Base-by-base conservation (phyloP, 2,888 invertebrate genomes). In the Lepidochrysops patricia region DNA sequence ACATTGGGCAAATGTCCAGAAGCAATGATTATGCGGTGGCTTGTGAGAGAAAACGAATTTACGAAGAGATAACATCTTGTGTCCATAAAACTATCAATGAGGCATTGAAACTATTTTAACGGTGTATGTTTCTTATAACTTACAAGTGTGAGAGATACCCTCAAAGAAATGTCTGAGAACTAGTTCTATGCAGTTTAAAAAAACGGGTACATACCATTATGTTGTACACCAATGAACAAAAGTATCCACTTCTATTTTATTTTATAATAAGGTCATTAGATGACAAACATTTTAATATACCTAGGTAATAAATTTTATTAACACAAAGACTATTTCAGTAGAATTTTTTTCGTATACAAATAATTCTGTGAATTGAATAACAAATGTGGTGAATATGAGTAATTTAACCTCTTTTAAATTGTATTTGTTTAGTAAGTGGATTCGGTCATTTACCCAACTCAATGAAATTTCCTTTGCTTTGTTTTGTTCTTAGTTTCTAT, bases 1-100 rank as follows among this genome's bases (percentile, higher is more conserved):
- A 72, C 64, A 68, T 67, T 71, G 72, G 76, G 77, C 76, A 70
- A 48, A 29, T 37, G 66, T 74, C 77, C 76, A 76, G 70, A 32
- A 60, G 64, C 65, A 64, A 67, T 67, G 64, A 65, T 67, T 72
- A 68, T 70, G 68, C 64, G 69, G 62, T 63, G 66, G 63, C 68
- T 65, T 67, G 70, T 67, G 69, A 66, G 65, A 63, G 68, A 65
- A 64, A 62, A 64, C 26, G 25, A 15, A 23, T 52, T 52, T 52
- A 52, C 52, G 27, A 13, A 15, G 13, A 27, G 43, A 23, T 43
- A 19, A 19, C 19, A 19, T 7, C n/a, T 9, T 13, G 43, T 52
- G 26, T 52, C 15, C 3, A 52, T 52, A 27, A 27, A 43, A 52
- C 26, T 26, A 52, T 27, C 52, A 13, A 27, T 13, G 12, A 52